phyloP scores from a whole-genome alignment of 2,113 vertebrate genomes.

The Melanerpes aurifrons region DNA sequence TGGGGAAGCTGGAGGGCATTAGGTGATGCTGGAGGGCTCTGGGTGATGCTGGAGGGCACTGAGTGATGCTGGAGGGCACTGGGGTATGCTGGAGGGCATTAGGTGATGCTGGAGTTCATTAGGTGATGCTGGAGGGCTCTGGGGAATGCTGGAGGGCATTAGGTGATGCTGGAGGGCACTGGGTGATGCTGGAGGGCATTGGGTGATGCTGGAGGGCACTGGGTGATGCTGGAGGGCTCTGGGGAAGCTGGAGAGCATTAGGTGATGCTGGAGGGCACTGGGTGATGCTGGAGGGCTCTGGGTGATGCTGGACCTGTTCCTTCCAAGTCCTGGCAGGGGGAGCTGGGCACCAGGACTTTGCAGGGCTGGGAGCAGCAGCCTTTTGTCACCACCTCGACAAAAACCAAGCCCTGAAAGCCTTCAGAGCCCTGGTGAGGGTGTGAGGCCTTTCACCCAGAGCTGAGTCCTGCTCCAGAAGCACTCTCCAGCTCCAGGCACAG shows the following conservation, averaged over 20 bases:
- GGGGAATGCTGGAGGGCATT: too few species aligned
- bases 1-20: too few species aligned
- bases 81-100: too few species aligned
- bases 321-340: not conserved
- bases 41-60: too few species aligned
- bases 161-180: too few species aligned
- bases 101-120: too few species aligned
- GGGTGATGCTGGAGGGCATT: not conserved
- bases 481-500: rapidly evolving
- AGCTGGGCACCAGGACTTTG: not conserved
- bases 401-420: not conserved
- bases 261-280: not conserved
- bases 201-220: not conserved
- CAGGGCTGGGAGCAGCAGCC: not conserved
- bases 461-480: not conserved
- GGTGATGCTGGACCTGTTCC: not conserved
- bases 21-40: too few species aligned
- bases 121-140: too few species aligned
- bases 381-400: not conserved
- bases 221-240: too few species aligned
- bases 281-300: too few species aligned
- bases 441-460: not conserved
- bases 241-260: too few species aligned
- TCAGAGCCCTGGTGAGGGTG: not conserved
- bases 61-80: too few species aligned